Percentiles rank a stretch among this genome's conserved stretches.
phyloP scores from a whole-genome alignment of 2,888 invertebrate species.

The Elegia similella region DNA sequence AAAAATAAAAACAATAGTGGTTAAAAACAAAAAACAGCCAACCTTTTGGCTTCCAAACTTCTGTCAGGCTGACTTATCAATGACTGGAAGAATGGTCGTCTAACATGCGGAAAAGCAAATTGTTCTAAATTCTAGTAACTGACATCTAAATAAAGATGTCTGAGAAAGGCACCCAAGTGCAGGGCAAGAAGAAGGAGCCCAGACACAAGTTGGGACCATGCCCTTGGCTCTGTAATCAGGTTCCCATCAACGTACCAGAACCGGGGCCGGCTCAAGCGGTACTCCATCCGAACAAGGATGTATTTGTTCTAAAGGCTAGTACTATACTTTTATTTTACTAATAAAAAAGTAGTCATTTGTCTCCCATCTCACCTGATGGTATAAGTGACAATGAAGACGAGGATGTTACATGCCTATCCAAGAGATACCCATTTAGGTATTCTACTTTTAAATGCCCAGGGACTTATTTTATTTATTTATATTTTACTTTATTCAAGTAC shows the following conservation, averaged over 20 bases:
- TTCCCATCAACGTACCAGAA: conserved; percentile 56
- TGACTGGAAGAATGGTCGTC: neutral
- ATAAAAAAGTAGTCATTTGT: neutral
- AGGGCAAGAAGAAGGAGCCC: conserved; percentile 28
- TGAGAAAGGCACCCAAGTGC: conserved; percentile 35
- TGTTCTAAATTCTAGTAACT: conserved; percentile 20
- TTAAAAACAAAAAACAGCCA: too few species aligned
- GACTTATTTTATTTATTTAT: too few species aligned
- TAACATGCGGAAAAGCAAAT: neutral
- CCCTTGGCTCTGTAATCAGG: conserved; percentile 51
- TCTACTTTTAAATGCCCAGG: too few species aligned
- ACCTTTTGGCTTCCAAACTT: neutral
- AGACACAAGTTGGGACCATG: conserved; percentile 34
- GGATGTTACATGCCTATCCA: too few species aligned
- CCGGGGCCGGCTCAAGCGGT: conserved; percentile 60
- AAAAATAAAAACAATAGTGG: too few species aligned
- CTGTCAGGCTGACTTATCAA: neutral
- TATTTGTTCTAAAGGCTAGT: conserved; percentile 81
- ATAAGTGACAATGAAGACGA: too few species aligned
- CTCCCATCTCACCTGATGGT: too few species aligned
- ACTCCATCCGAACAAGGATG: conserved; percentile 82
- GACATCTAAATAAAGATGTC: conserved; percentile 27
- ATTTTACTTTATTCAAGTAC: too few species aligned
- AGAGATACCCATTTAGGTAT: too few species aligned
- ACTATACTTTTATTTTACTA: neutral